These are phyloP conservation scores for Laticauda colubrina DNA, from an alignment of 2,113 vertebrate genomes.

Conservation along the genomic window DNA sequence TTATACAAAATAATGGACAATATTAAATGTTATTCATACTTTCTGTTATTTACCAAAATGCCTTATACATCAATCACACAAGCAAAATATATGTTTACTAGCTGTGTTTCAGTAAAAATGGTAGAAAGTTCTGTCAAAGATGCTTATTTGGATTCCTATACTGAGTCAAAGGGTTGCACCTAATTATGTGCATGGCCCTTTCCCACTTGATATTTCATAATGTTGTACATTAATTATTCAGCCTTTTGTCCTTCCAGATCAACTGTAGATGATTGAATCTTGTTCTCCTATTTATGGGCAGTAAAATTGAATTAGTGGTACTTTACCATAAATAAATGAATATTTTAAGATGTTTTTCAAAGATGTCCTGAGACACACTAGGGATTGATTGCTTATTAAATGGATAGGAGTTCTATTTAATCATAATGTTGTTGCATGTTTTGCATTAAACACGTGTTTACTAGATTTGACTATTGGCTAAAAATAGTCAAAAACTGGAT, in stretches of 20 bases:
- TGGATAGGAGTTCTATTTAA: background rate
- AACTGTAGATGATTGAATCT: background rate
- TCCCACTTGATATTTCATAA: background rate
- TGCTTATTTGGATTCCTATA: background rate
- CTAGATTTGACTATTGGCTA: slow-evolving; percentile 34
- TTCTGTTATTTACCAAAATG: background rate
- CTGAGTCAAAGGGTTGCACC: background rate
- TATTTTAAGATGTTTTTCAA: background rate
- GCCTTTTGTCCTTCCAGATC: background rate
- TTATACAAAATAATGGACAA: background rate
- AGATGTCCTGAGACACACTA: slow-evolving; percentile 11
- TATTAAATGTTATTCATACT: background rate
- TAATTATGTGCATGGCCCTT: background rate
- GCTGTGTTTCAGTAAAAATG: background rate
- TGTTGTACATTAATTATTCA: background rate
- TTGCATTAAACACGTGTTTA: slow-evolving; percentile 45
- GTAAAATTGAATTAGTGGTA: background rate
- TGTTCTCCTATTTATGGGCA: background rate
- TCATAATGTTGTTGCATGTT: slow-evolving; percentile 52
- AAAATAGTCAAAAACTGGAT: slow-evolving; percentile 26
- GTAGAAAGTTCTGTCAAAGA: background rate
- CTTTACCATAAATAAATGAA: background rate
- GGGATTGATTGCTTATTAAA: slow-evolving; percentile 11
- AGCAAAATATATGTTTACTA: background rate
- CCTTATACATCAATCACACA: background rate